Evolutionary conservation across 2,113 vertebrate species (phyloP).

Genomic region (Bubo scandiacus): DNA sequence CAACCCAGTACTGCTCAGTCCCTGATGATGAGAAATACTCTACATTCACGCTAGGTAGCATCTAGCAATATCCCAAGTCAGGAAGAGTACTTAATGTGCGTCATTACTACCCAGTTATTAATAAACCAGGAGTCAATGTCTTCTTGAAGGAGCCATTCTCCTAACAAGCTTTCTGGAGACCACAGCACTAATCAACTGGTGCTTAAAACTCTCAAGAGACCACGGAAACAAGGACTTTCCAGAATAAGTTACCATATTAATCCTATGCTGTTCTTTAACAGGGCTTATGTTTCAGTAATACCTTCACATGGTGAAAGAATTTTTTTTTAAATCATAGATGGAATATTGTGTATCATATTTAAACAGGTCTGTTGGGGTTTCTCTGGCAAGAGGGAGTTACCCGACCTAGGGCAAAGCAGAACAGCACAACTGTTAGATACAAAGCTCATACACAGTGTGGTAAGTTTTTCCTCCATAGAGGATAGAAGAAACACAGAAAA

Average conservation of each 20-base stretch:
- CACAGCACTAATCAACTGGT: background rate
- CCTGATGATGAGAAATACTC: background rate
- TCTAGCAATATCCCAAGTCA: accelerated
- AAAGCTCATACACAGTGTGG: accelerated
- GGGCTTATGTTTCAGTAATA: background rate
- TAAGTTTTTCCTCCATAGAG: background rate
- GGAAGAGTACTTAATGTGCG: accelerated
- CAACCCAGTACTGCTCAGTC: background rate
- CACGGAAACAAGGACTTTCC: background rate
- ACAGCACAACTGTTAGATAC: background rate
- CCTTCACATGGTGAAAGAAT: background rate
- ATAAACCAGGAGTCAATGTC: background rate
- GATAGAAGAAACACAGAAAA: background rate
- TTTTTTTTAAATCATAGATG: background rate
- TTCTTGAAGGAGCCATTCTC: background rate
- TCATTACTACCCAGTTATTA: background rate
- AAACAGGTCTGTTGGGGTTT: background rate
- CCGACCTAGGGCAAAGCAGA: background rate
- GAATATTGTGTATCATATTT: background rate
- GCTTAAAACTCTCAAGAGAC: background rate
- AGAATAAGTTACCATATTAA: background rate
- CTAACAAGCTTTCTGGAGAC: background rate
- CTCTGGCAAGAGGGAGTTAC: background rate
- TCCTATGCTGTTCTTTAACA: background rate
- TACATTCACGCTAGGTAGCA: accelerated